These are phyloP conservation scores for Penaeus indicus DNA, from an alignment of 1,140 invertebrate genomes.

Conservation along the genomic window DNA sequence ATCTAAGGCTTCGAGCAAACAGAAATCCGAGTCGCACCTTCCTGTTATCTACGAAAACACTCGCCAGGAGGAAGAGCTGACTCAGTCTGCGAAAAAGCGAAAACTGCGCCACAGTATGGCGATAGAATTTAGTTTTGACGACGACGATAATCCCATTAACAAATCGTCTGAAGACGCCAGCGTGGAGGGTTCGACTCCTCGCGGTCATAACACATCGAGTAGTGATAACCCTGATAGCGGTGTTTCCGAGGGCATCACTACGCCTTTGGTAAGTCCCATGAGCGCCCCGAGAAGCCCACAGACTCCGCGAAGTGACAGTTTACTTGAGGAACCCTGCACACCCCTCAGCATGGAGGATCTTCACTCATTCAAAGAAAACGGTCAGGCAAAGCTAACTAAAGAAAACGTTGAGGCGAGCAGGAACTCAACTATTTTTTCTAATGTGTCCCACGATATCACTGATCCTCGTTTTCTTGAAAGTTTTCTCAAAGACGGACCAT, in stretches of 20 bases:
- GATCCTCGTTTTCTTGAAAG: conserved; percentile 40
- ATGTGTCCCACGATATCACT: conserved; percentile 29
- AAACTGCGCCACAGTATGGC: conserved; percentile 52
- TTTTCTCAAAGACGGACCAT: conserved; percentile 5
- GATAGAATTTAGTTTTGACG: conserved; percentile 55
- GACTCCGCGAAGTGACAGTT: conserved; percentile 54
- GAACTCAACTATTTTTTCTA: conserved; percentile 31
- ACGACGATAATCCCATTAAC: conserved; percentile 9
- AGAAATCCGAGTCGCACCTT: conserved; percentile 43
- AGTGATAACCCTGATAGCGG: conserved; percentile 62
- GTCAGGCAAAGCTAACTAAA: background rate
- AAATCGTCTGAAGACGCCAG: conserved; percentile 21
- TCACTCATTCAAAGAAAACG: conserved; percentile 34
- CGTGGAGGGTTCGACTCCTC: conserved; percentile 27
- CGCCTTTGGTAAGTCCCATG: conserved; percentile 55
- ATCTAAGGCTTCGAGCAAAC: conserved; percentile 27
- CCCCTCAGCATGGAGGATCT: conserved; percentile 55
- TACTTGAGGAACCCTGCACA: conserved; percentile 51
- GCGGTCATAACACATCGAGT: conserved; percentile 41
- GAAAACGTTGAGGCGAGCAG: conserved; percentile 7
- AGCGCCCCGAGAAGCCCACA: conserved; percentile 56
- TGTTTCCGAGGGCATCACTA: conserved; percentile 57
- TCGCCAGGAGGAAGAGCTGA: conserved; percentile 43
- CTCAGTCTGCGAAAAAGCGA: conserved; percentile 52
- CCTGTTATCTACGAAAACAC: conserved; percentile 60